These are phyloP conservation scores for Pterobdella sp. DNA, from an alignment of 2,888 invertebrate genomes.

Conservation along the genomic window DNA sequence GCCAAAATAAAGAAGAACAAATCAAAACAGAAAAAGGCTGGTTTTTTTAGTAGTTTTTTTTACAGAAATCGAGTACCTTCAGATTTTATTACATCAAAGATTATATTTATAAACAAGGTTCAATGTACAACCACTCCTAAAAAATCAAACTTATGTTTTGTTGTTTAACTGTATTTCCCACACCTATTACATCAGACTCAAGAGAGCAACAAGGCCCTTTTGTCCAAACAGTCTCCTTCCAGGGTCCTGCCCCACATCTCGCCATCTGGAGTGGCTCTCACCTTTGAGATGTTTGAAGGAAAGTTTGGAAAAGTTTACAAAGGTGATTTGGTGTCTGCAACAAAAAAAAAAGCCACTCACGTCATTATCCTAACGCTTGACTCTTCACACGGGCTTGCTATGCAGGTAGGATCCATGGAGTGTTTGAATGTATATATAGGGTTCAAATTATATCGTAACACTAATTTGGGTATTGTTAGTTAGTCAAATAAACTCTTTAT, in stretches of 20 bases:
- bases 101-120: too few relatives aligned
- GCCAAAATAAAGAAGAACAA: background rate
- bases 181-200: background rate
- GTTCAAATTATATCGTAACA: too few relatives aligned
- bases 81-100: too few relatives aligned
- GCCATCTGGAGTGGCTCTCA: slow-evolving; percentile 61
- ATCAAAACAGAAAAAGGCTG: background rate
- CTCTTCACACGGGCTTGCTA: slow-evolving; percentile 82
- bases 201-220: slow-evolving; percentile 8
- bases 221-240: background rate
- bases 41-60: too few relatives aligned
- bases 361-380: slow-evolving; percentile 90
- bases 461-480: too few relatives aligned
- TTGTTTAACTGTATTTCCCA: background rate
- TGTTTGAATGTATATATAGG: too few relatives aligned
- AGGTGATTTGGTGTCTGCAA: slow-evolving; percentile 64
- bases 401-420: too few relatives aligned
- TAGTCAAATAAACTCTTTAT: too few relatives aligned
- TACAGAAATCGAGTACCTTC: too few relatives aligned
- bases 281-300: slow-evolving; percentile 54
- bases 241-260: slow-evolving; percentile 75
- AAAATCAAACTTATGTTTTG: background rate
- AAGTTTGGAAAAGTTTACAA: slow-evolving; percentile 96
- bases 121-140: background rate
- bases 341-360: slow-evolving; percentile 66